A percentile compares a stretch with the other conserved stretches of the same genome.
Conservation (phyloP, 2,113 vertebrate species). For the Platanista minor region DNA sequence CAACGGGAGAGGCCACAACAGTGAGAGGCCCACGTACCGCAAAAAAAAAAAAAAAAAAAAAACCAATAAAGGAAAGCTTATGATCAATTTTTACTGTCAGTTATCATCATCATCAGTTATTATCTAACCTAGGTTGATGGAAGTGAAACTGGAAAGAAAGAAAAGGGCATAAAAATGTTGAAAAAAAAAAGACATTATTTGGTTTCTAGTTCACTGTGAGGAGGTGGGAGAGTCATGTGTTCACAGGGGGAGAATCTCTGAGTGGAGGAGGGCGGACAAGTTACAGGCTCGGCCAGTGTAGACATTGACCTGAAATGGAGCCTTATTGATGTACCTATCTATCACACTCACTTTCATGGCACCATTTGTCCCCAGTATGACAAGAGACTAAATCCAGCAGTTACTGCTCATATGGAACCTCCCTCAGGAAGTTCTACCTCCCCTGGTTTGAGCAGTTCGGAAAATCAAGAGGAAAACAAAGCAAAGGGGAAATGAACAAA, state of each 20-base stretch:
- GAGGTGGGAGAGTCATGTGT: not conserved
- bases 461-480: not conserved
- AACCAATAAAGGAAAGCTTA: not conserved
- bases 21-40: no score
- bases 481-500: not conserved
- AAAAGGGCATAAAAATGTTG: not conserved
- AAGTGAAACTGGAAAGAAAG: not conserved
- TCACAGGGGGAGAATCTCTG: not conserved
- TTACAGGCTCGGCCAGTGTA: not conserved
- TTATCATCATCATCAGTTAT: not conserved
- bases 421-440: not conserved
- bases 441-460: not conserved
- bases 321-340: not conserved
- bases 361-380: not conserved
- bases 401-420: not conserved
- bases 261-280: not conserved
- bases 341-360: not conserved
- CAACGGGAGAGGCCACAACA: no score
- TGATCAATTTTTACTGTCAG: not conserved
- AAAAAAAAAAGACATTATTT: not conserved
- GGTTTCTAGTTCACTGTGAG: not conserved
- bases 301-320: not conserved
- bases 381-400: not conserved
- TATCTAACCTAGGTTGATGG: not conserved
- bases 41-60: no score